Evolutionary conservation across 2,797 vertebrate species (phyloP).

Genomic region (Mormyrus proboscirostris): DNA sequence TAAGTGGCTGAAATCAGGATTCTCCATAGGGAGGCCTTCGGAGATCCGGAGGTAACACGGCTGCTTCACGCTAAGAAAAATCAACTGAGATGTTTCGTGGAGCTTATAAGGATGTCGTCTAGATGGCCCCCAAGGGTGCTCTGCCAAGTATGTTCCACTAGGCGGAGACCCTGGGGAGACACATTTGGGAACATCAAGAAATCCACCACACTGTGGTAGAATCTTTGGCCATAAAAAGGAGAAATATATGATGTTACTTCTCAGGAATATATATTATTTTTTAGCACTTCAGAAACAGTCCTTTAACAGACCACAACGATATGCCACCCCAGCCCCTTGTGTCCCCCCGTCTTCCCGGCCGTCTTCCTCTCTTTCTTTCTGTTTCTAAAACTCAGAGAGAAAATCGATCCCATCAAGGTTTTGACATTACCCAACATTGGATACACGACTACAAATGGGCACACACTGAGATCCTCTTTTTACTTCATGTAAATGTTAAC

Average conservation of each 20-base stretch:
- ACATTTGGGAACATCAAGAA: not conserved
- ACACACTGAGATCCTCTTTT: slow-evolving; percentile 5
- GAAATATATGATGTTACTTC: not conserved
- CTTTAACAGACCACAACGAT: not conserved
- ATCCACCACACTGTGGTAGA: not conserved
- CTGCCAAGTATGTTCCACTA: not conserved
- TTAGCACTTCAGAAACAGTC: not conserved
- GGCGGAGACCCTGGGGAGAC: not conserved
- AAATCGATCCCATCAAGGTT: not conserved
- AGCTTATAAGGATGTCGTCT: not conserved
- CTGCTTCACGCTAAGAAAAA: not conserved
- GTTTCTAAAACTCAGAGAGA: not conserved
- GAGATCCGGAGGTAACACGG: not conserved
- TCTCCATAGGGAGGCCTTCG: not conserved
- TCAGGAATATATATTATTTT: not conserved
- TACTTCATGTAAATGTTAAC: not conserved
- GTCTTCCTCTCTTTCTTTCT: not conserved
- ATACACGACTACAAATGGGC: not conserved
- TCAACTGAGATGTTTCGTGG: not conserved
- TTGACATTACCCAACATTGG: not conserved
- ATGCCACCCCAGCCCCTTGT: not conserved
- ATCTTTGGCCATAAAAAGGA: not conserved
- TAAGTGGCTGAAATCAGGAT: not conserved
- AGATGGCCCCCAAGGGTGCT: not conserved
- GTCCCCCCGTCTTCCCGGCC: no score